Base-by-base conservation (phyloP, 2,113 vertebrate genomes). In the Hemiprocne comata region DNA sequence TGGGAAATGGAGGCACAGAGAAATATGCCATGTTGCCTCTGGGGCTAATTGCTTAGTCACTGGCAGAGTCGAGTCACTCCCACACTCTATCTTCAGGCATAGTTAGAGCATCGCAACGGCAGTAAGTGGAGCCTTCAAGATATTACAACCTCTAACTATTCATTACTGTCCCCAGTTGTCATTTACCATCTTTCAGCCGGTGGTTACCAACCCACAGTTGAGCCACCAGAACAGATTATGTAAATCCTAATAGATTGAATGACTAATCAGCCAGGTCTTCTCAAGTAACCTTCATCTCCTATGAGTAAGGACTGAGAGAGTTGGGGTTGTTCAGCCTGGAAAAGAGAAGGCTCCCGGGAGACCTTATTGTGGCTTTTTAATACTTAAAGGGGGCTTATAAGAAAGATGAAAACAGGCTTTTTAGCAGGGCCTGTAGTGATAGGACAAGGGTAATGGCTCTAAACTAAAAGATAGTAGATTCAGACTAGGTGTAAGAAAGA, bases 81-180 rank as follows among this genome's bases (percentile, higher is more conserved):
- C 84, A 90, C 93, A 50, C 65, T 80, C 24, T 90, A 23, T 83
- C 90, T 95, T 81, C 15, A 1, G 85, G 93, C 94, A 77, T 3
- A 92, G 90, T 77, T 72, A 66, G 51, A 48, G 57, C 87, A 76
- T 67, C 1, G 0, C 88, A 46, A 80, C n/a, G 67, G 95, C 89
- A 93, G 91, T 92, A 97, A 95, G 90, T 92, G 90, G 79, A 96
- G 65, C 83, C 70, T 97, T 96, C 96, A 92, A 90, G 73, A 95
- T 84, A 78, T 90, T 94, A 89, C 76, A 92, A 11, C 44, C 34
- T 84, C 73, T 84, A 84, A 93, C 86, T 81, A 73, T 81, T 92
- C 89, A 92, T 95, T 94, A 94, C 70, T 87, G 54, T 66, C 81
- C 80, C 57, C 72, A 53, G 55, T 93, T 93, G 95, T 97, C 95